phyloP scores from a whole-genome alignment of 2,113 vertebrate species.

The Melanerpes formicivorus region DNA sequence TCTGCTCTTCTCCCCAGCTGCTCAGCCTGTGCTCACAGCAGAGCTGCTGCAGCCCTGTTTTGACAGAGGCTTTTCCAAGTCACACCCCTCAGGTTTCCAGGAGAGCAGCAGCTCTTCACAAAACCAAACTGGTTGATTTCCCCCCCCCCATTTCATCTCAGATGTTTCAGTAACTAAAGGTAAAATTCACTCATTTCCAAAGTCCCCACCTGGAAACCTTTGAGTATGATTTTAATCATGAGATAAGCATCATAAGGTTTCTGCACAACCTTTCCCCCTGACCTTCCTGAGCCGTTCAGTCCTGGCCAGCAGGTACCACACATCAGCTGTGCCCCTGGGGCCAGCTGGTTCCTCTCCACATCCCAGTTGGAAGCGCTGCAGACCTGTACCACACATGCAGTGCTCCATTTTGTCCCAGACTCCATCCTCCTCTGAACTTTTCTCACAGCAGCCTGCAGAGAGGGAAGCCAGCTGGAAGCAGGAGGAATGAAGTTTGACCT shows the following conservation, averaged over 20 bases:
- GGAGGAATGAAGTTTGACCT: constrained; percentile 23
- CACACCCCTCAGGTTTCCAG: background rate
- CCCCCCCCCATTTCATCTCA: background rate
- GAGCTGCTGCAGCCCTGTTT: too few relatives aligned
- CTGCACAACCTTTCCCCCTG: background rate
- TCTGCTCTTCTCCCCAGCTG: too few relatives aligned
- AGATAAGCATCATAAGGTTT: background rate
- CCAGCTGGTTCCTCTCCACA: background rate
- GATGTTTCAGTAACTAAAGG: background rate
- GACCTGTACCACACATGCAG: background rate
- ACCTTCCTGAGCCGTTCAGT: background rate
- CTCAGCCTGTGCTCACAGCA: too few relatives aligned
- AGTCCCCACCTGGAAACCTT: background rate
- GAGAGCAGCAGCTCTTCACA: background rate
- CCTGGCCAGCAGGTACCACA: background rate
- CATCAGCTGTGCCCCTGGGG: background rate
- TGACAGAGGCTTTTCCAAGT: background rate
- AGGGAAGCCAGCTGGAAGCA: constrained; percentile 40
- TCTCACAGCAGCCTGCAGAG: constrained; percentile 33
- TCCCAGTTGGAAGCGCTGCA: background rate
- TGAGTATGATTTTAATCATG: background rate
- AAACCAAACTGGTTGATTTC: accelerated
- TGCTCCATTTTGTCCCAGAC: background rate
- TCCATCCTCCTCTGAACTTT: background rate
- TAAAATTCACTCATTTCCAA: background rate